Conservation (phyloP, 2,113 vertebrate genomes). For the Callaeas wilsoni region DNA sequence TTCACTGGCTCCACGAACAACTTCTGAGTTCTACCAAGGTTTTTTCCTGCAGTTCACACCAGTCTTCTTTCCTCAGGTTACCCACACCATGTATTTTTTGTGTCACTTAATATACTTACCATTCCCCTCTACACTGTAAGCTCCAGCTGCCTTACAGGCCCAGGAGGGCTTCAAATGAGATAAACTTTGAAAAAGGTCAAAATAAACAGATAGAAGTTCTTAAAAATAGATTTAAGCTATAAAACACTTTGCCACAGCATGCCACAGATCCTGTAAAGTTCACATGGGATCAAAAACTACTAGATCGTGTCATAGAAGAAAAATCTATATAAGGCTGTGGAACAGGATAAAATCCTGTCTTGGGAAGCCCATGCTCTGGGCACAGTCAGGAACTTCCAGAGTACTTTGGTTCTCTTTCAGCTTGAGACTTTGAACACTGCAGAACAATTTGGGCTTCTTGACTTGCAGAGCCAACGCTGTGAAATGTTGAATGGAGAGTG, state of each 20-base stretch:
- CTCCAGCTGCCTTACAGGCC: background rate
- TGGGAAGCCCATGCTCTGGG: background rate
- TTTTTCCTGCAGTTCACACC: background rate
- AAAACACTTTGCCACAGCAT: background rate
- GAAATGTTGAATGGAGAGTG: no score
- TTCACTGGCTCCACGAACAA: background rate
- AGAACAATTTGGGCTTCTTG: background rate
- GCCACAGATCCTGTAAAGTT: background rate
- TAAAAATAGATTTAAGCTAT: background rate
- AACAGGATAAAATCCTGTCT: background rate
- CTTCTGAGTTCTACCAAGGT: background rate
- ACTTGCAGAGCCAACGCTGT: background rate
- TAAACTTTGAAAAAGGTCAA: background rate
- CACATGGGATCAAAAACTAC: background rate
- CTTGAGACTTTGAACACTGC: background rate
- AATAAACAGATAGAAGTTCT: background rate
- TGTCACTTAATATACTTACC: background rate
- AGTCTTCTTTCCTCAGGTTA: background rate
- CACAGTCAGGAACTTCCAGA: background rate
- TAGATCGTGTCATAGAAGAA: background rate
- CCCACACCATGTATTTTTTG: background rate
- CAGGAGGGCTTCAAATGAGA: background rate
- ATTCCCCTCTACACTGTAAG: background rate
- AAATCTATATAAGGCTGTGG: background rate
- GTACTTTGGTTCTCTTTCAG: background rate